Evolutionary conservation across 64 coral and sea anemone species (phyloP).

Genomic region (Acropora tenuis): DNA sequence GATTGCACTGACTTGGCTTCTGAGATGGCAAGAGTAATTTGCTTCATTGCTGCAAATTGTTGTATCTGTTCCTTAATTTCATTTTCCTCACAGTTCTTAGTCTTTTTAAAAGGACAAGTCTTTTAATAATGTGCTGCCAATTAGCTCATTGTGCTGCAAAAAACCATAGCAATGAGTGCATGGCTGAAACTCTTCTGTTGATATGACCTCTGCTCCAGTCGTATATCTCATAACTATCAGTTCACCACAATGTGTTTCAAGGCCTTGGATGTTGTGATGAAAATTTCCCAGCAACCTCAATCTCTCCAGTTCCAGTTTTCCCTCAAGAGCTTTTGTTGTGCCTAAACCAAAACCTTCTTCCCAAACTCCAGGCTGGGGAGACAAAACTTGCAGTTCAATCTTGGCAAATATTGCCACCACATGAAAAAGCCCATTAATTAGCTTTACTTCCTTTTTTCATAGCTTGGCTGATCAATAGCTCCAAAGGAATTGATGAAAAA

Average conservation of each 20-base stretch:
- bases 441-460: neutral
- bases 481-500: conserved; percentile 75
- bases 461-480: conserved; percentile 92
- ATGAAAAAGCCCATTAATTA: too few relatives aligned
- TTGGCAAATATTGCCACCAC: too few relatives aligned
- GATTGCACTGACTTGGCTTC: neutral
- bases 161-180: conserved; percentile 41
- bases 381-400: too few relatives aligned
- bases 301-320: conserved; percentile 33
- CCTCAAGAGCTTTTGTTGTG: neutral
- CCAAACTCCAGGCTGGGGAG: neutral
- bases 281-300: conserved; percentile 52
- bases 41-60: neutral
- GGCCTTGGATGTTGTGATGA: conserved; percentile 46
- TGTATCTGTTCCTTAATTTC: neutral
- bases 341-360: conserved; percentile 5
- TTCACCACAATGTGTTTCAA: conserved; percentile 23
- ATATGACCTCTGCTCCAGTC: neutral
- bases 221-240: conserved; percentile 40
- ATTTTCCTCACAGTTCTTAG: neutral
- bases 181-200: neutral
- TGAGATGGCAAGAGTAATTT: neutral
- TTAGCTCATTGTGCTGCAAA: conserved; percentile 15
- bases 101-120: neutral
- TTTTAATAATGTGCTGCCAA: conserved; percentile 9